Evolutionary conservation across 2,797 vertebrate genomes (phyloP).

Genomic region (Gambelia wislizenii): DNA sequence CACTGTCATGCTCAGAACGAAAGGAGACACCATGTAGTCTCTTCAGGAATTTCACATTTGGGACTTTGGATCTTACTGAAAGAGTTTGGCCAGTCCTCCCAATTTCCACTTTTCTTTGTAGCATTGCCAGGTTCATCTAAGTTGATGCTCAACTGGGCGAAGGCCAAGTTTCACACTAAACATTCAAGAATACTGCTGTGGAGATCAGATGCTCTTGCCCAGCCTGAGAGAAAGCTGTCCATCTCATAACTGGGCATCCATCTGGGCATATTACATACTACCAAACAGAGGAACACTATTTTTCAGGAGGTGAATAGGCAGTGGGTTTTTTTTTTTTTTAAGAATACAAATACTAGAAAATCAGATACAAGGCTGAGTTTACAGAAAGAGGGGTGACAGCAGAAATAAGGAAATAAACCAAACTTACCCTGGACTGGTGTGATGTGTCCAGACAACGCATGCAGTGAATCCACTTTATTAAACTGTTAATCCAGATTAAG

Average conservation of each 20-base stretch:
- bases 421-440: no score
- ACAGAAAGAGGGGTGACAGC: neutral
- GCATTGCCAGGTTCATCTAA: conserved; percentile 10
- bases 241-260: neutral
- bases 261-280: neutral
- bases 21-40: neutral
- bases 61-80: neutral
- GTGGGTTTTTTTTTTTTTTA: neutral
- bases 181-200: neutral
- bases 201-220: neutral
- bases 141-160: neutral
- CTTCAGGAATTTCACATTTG: conserved; percentile 19
- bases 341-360: neutral
- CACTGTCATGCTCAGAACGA: neutral
- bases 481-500: no score
- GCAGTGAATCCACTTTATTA: no score
- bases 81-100: conserved; percentile 1
- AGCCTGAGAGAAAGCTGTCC: neutral
- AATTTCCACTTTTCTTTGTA: conserved; percentile 28
- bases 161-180: neutral
- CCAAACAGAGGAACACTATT: no score
- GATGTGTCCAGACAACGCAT: no score
- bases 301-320: neutral
- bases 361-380: neutral
- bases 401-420: no score